Base-by-base conservation (phyloP, 2,113 vertebrate genomes). In the Mormyrus iriodes region DNA sequence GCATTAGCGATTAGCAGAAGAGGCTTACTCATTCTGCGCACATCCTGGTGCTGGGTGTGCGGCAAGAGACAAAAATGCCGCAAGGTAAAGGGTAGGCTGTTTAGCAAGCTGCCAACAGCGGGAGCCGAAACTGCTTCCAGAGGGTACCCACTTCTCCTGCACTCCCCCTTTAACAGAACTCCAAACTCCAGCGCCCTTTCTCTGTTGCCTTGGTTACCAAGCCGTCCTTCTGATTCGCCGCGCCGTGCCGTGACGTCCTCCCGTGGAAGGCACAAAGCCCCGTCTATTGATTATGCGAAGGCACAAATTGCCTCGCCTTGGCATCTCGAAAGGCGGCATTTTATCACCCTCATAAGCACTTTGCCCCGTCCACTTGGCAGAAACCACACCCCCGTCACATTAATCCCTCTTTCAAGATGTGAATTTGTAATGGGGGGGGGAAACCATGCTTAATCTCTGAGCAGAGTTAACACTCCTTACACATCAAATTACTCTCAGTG, bases 401-500 rank as follows among this genome's bases (percentile, higher is more conserved):
- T 48, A 48, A 69, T 48, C 24, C 24, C 24, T 73, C 65, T 88
- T 88, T 86, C 46, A 86, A 19, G n/a, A 84, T 84, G 82, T 86
- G 85, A 51, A 86, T 86, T 31, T 86, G 13, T 49, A 52, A 10
- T 86, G 49, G 46, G 27, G 42, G 49, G 49, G n/a, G 27, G 27
- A 49, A 49, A 53, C 24, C 7, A n/a, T 84, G 82, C 19, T 84
- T 84, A 84, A 44, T 48, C 82, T 84, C 82, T n/a, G 21, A 84
- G 82, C 82, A 84, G 6, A 84, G 35, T 84, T 84, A 79, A 35
- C 73, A 35, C 31, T 79, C 73, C 73, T 84, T 84, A 46, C 82
- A 48, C 9, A 94, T 94, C 24, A 46, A 85, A 79, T 79, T 79
- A 95, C 94, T 88, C 95, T 95, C 19, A 94, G 93, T 0, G 82